Evolutionary conservation across 1,140 invertebrate species (phyloP).

Genomic region (Drosophila albomicans): DNA sequence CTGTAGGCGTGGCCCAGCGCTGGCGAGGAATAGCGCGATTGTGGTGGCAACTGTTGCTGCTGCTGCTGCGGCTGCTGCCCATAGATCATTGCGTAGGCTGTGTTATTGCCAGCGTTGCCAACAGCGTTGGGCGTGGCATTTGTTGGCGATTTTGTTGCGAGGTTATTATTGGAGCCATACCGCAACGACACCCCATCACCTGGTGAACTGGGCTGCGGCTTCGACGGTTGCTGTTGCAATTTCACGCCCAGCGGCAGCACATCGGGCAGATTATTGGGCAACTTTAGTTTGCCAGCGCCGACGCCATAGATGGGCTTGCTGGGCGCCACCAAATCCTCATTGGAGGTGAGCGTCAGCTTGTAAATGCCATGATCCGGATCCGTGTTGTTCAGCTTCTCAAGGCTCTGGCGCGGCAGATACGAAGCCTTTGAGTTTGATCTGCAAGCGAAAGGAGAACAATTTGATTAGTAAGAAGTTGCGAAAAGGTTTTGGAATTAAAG

Average conservation of each 20-base stretch:
- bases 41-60: slow-evolving; percentile 13
- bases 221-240: slow-evolving; percentile 74
- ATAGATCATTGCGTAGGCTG: slow-evolving; percentile 63
- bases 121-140: slow-evolving; percentile 40
- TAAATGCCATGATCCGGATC: slow-evolving; percentile 91
- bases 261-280: slow-evolving; percentile 85
- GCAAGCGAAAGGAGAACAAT: slow-evolving; percentile 69
- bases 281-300: slow-evolving; percentile 61
- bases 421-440: slow-evolving; percentile 93
- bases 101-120: slow-evolving; percentile 30
- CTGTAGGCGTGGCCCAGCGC: slow-evolving; percentile 55
- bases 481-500: not conserved
- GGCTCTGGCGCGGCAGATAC: slow-evolving; percentile 89
- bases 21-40: slow-evolving; percentile 76
- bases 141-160: slow-evolving; percentile 64
- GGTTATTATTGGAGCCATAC: slow-evolving; percentile 82
- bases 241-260: slow-evolving; percentile 86
- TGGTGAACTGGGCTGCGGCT: slow-evolving; percentile 62
- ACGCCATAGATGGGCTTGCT: slow-evolving; percentile 70
- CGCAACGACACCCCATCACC: slow-evolving; percentile 61
- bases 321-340: slow-evolving; percentile 86
- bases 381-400: slow-evolving; percentile 86
- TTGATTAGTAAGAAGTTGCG: not conserved
- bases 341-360: slow-evolving; percentile 90
- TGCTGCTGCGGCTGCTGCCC: slow-evolving; percentile 38